Evolutionary conservation across 2,888 invertebrate species (phyloP).

Genomic region (Gerris lacustris): DNA sequence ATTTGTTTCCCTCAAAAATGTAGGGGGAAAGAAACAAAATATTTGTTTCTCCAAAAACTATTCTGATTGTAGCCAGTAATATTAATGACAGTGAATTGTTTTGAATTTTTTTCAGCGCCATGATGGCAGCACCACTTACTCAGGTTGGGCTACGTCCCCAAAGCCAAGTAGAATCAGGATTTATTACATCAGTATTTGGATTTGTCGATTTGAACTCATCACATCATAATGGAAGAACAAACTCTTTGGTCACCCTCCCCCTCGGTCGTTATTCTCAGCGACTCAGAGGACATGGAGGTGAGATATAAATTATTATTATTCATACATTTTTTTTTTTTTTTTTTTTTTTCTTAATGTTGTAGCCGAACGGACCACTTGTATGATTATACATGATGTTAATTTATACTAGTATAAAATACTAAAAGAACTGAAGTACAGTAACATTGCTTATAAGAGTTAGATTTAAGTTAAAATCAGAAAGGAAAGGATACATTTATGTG

Average conservation of each 20-base stretch:
- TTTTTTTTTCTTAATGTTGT: neutral
- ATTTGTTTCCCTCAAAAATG: too few relatives aligned
- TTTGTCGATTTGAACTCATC: neutral
- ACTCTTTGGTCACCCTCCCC: too few relatives aligned
- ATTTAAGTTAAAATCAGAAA: too few relatives aligned
- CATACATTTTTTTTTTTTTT: neutral
- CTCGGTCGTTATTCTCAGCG: neutral
- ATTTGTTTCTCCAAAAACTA: too few relatives aligned
- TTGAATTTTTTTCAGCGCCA: slow-evolving; percentile 3
- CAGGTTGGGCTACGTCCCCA: neutral
- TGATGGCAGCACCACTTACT: slow-evolving; percentile 7
- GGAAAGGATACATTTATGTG: too few relatives aligned
- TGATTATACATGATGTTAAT: too few relatives aligned
- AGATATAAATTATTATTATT: neutral
- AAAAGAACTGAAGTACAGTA: too few relatives aligned
- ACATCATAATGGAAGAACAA: neutral
- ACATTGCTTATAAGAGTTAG: too few relatives aligned
- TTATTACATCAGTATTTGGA: neutral
- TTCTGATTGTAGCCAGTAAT: neutral
- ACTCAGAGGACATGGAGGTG: neutral
- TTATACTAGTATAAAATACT: too few relatives aligned
- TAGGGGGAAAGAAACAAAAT: too few relatives aligned
- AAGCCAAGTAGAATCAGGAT: neutral
- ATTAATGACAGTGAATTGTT: neutral
- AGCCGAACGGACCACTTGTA: too few relatives aligned